Percentiles rank a stretch among this genome's conserved stretches.
phyloP scores from a whole-genome alignment of 2,113 vertebrate genomes.

The Ciconia stormi region DNA sequence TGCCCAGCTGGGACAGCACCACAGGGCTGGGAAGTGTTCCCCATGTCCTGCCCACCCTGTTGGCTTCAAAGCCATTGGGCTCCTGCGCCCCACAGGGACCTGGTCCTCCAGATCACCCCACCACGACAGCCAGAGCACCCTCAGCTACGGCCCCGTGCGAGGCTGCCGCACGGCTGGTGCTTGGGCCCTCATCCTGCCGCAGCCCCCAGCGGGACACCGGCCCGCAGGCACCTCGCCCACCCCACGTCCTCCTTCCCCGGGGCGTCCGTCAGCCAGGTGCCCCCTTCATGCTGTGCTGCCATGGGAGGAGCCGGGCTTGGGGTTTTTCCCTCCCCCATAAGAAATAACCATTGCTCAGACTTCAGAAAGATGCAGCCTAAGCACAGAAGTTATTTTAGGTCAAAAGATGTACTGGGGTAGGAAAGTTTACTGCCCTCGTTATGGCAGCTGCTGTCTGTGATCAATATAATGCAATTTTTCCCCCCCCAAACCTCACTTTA shows the following conservation, averaged over 20 bases:
- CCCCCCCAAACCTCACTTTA: background rate
- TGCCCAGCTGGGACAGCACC: background rate
- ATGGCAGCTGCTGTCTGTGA: background rate
- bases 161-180: fast-evolving
- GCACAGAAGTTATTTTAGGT: background rate
- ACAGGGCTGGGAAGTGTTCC: fast-evolving
- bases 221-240: background rate
- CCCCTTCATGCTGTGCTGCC: background rate
- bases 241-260: background rate
- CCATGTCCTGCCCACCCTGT: fast-evolving
- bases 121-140: background rate
- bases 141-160: fast-evolving
- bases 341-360: background rate
- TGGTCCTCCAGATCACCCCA: background rate
- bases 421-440: background rate
- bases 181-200: background rate
- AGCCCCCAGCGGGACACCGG: background rate
- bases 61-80: background rate
- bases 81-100: background rate
- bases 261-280: fast-evolving
- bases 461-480: background rate
- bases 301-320: background rate
- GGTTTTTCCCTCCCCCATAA: background rate
- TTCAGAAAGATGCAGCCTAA: background rate
- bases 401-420: background rate